Evolutionary conservation across 2,888 invertebrate species (phyloP), one percentile per base, ranked within the genome.

Genomic region (Glaucopsyche alexis): DNA sequence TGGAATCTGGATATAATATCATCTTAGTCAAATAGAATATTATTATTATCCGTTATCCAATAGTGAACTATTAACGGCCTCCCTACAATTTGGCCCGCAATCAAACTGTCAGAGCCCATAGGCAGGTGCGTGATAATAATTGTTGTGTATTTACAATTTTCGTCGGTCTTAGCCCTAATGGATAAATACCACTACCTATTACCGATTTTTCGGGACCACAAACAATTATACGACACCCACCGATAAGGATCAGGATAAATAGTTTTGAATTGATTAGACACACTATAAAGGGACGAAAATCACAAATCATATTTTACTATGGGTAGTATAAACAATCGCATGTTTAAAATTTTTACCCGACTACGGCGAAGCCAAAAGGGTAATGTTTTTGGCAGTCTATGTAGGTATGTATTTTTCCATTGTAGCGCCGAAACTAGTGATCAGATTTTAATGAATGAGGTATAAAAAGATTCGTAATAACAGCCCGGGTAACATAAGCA

Each of bases 121-220:
- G 47, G 69, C 69, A 49, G 69, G 69, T 69, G 49, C 49, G 19
- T 47, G 16, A 45, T 16, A 42, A 45, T 16, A 42, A 67, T 67
- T 45, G 67, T 67, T 29, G 60, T 60, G 60, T 60, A 60, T 60
- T 60, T 60, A 60, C 60, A 60, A 60, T 60, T 60, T 60, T 60
- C 60, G 29, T 60, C 60, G 60, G 60, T 29, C 55, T 19, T 55
- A 55, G 19, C 14, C 60, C 60, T 60, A 60, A 60, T 38, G 55
- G 55, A 19, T 55, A 55, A 19, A 55, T 55, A 55, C 55, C 11
- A 55, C 29, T 60, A 29, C 29, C 29, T 29, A 60, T 60, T 60
- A 60, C 13, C 60, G 60, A 60, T 60, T 16, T 55, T 19, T 60
- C 11, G 60, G 60, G 60, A 60, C 55, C 55, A 19, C 19, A 0